Conservation (phyloP, 2,797 vertebrate species). For the Phoeniculus purpureus region DNA sequence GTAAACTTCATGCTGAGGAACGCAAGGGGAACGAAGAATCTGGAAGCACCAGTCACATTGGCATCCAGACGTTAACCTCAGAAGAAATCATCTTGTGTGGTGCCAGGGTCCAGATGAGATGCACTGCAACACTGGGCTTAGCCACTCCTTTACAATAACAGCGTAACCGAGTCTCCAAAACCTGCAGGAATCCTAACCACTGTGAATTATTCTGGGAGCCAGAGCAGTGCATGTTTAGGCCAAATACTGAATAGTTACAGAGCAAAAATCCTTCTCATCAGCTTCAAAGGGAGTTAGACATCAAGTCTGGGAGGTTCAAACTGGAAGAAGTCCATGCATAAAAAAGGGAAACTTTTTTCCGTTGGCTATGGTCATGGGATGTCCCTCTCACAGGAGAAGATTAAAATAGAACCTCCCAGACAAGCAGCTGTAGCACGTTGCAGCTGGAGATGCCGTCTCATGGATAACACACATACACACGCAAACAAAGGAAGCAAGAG, state of each 20-base stretch:
- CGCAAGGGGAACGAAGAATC: constrained; percentile 14
- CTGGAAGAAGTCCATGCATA: constrained; percentile 32
- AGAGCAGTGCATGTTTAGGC: neutral
- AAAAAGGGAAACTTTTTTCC: neutral
- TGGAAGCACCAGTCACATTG: neutral
- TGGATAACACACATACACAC: neutral
- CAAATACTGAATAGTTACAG: neutral
- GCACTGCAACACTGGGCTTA: neutral
- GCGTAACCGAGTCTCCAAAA: neutral
- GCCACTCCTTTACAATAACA: constrained; percentile 26
- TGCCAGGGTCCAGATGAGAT: neutral
- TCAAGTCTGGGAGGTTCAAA: neutral
- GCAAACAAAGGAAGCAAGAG: constrained; percentile 29
- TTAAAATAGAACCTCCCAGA: constrained; percentile 43
- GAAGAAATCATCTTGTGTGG: neutral
- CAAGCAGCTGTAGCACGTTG: neutral
- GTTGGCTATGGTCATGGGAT: neutral
- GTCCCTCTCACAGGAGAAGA: constrained; percentile 12
- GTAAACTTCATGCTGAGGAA: neutral
- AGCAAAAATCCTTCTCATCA: neutral
- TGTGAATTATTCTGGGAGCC: neutral
- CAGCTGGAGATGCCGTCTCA: neutral
- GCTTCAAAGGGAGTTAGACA: constrained; percentile 33
- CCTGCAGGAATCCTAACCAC: neutral
- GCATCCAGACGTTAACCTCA: constrained; percentile 1